phyloP scores from a whole-genome alignment of 1,140 invertebrate genomes.

The Daktulosphaira vitifoliae region DNA sequence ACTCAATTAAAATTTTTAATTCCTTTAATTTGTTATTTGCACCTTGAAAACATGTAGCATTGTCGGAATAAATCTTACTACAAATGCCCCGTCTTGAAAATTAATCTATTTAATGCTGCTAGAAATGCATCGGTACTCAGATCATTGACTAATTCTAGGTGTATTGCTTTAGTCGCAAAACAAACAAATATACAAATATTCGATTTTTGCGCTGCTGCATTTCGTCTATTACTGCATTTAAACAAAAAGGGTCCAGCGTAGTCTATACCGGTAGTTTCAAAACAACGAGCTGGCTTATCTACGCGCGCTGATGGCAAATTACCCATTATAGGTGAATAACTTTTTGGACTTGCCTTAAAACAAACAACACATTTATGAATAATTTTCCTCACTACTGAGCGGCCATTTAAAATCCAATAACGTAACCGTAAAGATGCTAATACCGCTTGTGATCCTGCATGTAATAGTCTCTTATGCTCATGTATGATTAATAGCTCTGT shows the following conservation, averaged over 20 bases:
- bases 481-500: conserved; percentile 41
- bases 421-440: conserved; percentile 12
- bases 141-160: conserved; percentile 39
- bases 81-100: conserved; percentile 34
- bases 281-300: conserved; percentile 7
- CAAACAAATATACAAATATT: conserved; percentile 40
- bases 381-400: conserved; percentile 19
- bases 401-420: conserved; percentile 32
- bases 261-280: conserved; percentile 36
- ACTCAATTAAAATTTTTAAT: too few species aligned
- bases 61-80: conserved; percentile 29
- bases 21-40: too few species aligned
- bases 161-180: conserved; percentile 38
- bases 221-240: neutral
- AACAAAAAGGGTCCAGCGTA: conserved; percentile 38
- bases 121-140: conserved; percentile 38
- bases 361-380: conserved; percentile 34
- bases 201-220: conserved; percentile 3
- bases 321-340: conserved; percentile 34
- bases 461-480: conserved; percentile 40
- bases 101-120: conserved; percentile 39
- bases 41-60: too few species aligned
- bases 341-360: conserved; percentile 26
- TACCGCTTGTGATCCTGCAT: conserved; percentile 39
- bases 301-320: conserved; percentile 35